These are phyloP conservation scores for Papilio gigon DNA, from an alignment of 2,888 invertebrate species.

Conservation along the genomic window DNA sequence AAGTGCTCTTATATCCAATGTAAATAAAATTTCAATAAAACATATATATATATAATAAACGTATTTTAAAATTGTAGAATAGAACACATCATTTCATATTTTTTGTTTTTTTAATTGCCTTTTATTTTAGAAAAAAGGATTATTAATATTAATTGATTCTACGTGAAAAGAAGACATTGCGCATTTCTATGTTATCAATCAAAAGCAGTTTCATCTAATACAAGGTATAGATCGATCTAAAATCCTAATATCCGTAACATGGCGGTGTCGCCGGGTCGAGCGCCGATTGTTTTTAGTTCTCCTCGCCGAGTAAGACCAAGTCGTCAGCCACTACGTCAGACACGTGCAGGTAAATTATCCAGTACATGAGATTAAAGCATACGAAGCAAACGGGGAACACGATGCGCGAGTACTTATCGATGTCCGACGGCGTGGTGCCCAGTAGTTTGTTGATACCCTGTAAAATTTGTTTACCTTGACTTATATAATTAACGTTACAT, in stretches of 20 bases:
- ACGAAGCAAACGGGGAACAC: slow-evolving; percentile 99
- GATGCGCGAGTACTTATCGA: slow-evolving; percentile 99
- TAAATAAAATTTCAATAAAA: slow-evolving; percentile 4
- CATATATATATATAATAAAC: slow-evolving; percentile 2
- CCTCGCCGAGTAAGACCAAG: slow-evolving; percentile 88
- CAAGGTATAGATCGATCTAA: slow-evolving; percentile 21
- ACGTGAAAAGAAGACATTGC: slow-evolving; percentile 27
- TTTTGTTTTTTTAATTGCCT: slow-evolving; percentile 15
- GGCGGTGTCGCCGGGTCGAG: background rate
- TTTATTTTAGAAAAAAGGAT: slow-evolving; percentile 28
- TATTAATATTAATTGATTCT: slow-evolving; percentile 7
- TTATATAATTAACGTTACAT: slow-evolving; percentile 47
- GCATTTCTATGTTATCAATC: slow-evolving; percentile 2
- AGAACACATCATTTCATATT: slow-evolving; percentile 9
- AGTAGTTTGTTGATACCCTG: slow-evolving; percentile 94
- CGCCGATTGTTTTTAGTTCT: slow-evolving; percentile 55
- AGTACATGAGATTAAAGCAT: slow-evolving; percentile 99
- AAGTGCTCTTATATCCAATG: slow-evolving; percentile 9
- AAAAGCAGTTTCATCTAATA: slow-evolving; percentile 30
- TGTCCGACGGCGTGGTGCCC: slow-evolving; percentile 97
- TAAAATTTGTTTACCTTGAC: slow-evolving; percentile 56
- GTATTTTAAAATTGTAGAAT: slow-evolving; percentile 18
- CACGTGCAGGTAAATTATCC: slow-evolving; percentile 98
- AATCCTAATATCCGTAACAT: slow-evolving; percentile 19
- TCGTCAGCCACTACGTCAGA: slow-evolving; percentile 97